phyloP scores from a whole-genome alignment of 1,140 invertebrate genomes.

The Drosophila bipectinata region DNA sequence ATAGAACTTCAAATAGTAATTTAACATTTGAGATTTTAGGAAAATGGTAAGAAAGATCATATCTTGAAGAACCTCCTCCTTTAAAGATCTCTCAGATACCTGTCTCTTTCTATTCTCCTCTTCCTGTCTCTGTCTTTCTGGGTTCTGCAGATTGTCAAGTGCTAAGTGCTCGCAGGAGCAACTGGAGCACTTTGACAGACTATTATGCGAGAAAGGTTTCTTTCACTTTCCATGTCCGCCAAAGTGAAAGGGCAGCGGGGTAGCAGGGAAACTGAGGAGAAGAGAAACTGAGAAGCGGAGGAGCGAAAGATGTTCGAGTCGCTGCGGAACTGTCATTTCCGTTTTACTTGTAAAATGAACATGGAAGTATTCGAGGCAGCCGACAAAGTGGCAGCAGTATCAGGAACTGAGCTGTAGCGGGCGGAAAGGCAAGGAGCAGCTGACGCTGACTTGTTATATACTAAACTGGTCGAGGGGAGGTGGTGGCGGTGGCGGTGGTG shows the following conservation, averaged over 20 bases:
- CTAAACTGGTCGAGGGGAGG: constrained; percentile 63
- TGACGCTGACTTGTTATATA: constrained; percentile 82
- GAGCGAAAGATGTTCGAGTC: constrained; percentile 73
- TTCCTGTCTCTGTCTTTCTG: not conserved
- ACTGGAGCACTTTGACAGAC: constrained; percentile 75
- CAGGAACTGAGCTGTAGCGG: constrained; percentile 20
- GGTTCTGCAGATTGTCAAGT: constrained; percentile 40
- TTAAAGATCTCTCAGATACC: not conserved
- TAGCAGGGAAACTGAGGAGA: constrained; percentile 7
- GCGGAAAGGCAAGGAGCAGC: constrained; percentile 61
- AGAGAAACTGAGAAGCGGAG: constrained; percentile 37
- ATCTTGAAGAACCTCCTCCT: not conserved
- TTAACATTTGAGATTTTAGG: no score
- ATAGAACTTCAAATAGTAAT: no score
- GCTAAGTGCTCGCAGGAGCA: constrained; percentile 41
- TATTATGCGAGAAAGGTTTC: constrained; percentile 82
- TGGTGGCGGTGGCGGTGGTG: not conserved
- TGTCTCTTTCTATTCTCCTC: not conserved
- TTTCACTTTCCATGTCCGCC: constrained; percentile 63
- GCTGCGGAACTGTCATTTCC: constrained; percentile 83
- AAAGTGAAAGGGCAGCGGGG: constrained; percentile 13
- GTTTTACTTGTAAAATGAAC: constrained; percentile 83
- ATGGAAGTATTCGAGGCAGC: constrained; percentile 82
- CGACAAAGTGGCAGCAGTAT: constrained; percentile 69
- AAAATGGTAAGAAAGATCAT: not conserved